A percentile compares a stretch with the other conserved stretches of the same genome.
phyloP scores from a whole-genome alignment of 2,113 vertebrate genomes.

The Nipponia nippon region DNA sequence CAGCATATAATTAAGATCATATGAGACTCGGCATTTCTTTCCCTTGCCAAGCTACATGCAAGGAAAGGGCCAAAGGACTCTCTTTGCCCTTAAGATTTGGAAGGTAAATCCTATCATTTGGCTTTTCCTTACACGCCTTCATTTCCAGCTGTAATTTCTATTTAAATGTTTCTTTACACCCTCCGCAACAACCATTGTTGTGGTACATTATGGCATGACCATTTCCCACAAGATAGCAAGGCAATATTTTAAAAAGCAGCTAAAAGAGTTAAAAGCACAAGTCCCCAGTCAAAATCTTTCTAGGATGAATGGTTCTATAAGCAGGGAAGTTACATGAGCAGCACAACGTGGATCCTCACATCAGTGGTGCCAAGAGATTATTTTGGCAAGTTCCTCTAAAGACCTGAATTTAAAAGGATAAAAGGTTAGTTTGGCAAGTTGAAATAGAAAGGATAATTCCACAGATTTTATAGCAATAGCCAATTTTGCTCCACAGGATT shows the following conservation, averaged over 20 bases:
- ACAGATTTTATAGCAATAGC: conserved; percentile 28
- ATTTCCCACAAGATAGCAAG: neutral
- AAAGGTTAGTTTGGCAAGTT: neutral
- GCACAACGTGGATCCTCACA: neutral
- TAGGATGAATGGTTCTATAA: neutral
- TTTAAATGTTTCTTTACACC: neutral
- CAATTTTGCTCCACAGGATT: conserved; percentile 1
- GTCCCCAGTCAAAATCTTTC: neutral
- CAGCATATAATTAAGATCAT: conserved; percentile 1
- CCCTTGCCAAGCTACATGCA: neutral
- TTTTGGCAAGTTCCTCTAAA: conserved; percentile 31
- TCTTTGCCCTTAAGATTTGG: neutral
- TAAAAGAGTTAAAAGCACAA: neutral
- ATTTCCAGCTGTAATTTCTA: neutral
- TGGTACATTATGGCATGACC: neutral
- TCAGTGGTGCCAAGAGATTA: neutral
- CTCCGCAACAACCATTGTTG: neutral
- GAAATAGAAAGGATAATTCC: neutral
- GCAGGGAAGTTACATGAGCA: neutral
- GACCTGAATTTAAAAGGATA: neutral
- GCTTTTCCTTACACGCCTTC: neutral
- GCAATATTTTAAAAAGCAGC: neutral
- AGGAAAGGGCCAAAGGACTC: neutral
- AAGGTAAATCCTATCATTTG: neutral
- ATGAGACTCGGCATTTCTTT: neutral